Evolutionary conservation across 2,888 invertebrate genomes (phyloP).

Genomic region (Zhengitettix transpicula): DNA sequence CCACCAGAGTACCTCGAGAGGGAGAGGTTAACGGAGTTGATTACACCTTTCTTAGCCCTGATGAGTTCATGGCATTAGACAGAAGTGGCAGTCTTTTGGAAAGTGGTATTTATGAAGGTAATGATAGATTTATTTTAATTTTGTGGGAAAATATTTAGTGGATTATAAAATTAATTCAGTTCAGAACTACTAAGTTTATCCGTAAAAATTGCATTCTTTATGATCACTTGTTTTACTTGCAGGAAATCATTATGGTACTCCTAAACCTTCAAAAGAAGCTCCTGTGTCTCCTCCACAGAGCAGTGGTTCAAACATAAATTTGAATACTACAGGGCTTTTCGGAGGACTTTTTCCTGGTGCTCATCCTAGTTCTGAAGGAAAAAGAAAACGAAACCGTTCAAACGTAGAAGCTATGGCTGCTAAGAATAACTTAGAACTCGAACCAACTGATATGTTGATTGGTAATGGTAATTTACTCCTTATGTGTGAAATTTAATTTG

Average conservation of each 20-base stretch:
- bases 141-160: not conserved
- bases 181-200: too few relatives aligned
- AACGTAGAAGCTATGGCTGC: slow-evolving; percentile 35
- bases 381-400: slow-evolving; percentile 33
- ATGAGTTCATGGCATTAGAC: slow-evolving; percentile 37
- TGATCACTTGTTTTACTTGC: slow-evolving; percentile 4
- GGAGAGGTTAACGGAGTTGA: slow-evolving; percentile 44
- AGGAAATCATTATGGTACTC: slow-evolving; percentile 44
- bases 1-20: slow-evolving; percentile 35
- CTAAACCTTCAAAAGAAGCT: slow-evolving; percentile 30
- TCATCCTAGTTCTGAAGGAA: slow-evolving; percentile 33
- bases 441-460: slow-evolving; percentile 3
- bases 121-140: not conserved
- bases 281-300: slow-evolving; percentile 18
- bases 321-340: slow-evolving; percentile 8
- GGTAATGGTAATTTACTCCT: too few relatives aligned
- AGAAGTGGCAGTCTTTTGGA: slow-evolving; percentile 38
- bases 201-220: too few relatives aligned
- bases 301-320: slow-evolving; percentile 11
- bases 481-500: too few relatives aligned
- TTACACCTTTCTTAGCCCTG: slow-evolving; percentile 37
- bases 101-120: slow-evolving; percentile 45
- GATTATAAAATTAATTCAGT: not conserved
- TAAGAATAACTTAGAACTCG: slow-evolving; percentile 20
- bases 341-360: slow-evolving; percentile 28